phyloP scores from a whole-genome alignment of 2,797 vertebrate genomes.

The Pristis pectinata region DNA sequence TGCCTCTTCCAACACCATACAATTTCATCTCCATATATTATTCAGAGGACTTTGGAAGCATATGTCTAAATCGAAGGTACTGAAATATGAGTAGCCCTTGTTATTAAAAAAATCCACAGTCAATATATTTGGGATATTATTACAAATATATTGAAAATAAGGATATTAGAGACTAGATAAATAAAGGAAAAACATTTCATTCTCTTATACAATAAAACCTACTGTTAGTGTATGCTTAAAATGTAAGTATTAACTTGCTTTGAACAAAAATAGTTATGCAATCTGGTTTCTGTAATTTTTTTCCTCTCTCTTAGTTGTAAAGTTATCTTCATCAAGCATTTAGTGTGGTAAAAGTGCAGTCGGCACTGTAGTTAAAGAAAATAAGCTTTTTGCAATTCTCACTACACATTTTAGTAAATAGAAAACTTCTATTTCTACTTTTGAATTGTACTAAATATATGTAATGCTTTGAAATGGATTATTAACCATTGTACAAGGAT shows the following conservation, averaged over 20 bases:
- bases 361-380: background rate
- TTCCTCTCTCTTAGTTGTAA: background rate
- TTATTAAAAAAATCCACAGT: background rate
- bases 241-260: background rate
- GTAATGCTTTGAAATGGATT: background rate
- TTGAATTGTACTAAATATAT: background rate
- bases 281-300: background rate
- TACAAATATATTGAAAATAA: conserved; percentile 1
- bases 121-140: background rate
- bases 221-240: background rate
- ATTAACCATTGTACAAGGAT: background rate
- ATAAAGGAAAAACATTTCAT: background rate
- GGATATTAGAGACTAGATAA: background rate
- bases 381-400: background rate
- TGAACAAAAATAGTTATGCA: background rate
- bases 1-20: too few species aligned
- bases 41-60: background rate
- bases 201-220: background rate
- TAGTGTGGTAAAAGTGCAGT: background rate
- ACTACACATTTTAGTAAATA: background rate
- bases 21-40: background rate
- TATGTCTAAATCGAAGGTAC: background rate
- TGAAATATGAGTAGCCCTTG: background rate
- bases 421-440: background rate
- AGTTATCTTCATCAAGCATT: background rate